Conservation (phyloP, 2,113 vertebrate genomes). For the Malurus melanocephalus region DNA sequence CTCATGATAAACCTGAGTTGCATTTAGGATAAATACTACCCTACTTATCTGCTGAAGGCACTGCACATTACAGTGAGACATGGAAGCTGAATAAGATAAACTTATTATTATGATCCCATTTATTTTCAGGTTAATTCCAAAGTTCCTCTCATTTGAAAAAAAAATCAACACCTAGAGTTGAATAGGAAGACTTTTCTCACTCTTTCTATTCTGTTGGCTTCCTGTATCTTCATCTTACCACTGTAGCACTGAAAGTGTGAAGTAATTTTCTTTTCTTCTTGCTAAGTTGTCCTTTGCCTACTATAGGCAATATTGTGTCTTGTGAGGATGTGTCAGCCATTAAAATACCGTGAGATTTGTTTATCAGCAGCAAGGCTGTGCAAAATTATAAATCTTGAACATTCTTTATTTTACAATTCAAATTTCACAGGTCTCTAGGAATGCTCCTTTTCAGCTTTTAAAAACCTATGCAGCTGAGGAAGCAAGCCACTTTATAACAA, state of each 20-base stretch:
- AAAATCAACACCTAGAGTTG: not conserved
- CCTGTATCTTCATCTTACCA: not conserved
- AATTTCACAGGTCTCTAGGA: not conserved
- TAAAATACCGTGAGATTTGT: not conserved
- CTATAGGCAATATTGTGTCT: not conserved
- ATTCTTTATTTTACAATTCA: not conserved
- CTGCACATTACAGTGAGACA: not conserved
- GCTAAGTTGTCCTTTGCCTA: not conserved
- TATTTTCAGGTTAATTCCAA: not conserved
- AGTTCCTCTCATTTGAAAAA: not conserved
- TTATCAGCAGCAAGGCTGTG: not conserved
- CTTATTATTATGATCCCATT: not conserved
- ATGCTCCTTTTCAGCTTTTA: not conserved
- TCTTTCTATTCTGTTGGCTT: not conserved
- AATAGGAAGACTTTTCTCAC: not conserved
- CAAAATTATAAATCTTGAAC: not conserved
- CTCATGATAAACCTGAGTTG: slow-evolving; percentile 22
- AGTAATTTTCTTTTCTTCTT: not conserved
- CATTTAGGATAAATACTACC: slow-evolving; percentile 25
- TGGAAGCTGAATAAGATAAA: not conserved
- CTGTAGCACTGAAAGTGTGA: not conserved
- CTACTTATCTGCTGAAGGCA: slow-evolving; percentile 17
- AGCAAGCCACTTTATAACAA: not conserved
- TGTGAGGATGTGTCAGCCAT: not conserved
- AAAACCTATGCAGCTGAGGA: not conserved